Percentiles rank a stretch among this genome's conserved stretches.
These are phyloP conservation scores for Amphimedon queenslandica DNA, from an alignment of 37 sponge, comb jelly and placozoan species.

Conservation along the genomic window DNA sequence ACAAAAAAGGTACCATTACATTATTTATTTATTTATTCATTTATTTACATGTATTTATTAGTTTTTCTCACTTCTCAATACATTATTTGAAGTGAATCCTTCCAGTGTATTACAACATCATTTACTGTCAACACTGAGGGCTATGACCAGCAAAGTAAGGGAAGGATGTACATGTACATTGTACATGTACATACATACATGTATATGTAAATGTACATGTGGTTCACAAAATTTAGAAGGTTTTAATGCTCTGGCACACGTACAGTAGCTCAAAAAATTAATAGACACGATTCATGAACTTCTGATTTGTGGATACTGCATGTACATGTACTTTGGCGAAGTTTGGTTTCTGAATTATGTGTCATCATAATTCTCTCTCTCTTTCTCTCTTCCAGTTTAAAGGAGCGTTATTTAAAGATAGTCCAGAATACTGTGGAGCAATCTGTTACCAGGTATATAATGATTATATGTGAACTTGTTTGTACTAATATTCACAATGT, in stretches of 20 bases:
- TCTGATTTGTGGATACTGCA: too few species aligned
- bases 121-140: not conserved
- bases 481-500: not conserved
- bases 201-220: too few species aligned
- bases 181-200: too few species aligned
- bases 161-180: too few species aligned
- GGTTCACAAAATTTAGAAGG: too few species aligned
- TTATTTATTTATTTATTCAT: not conserved
- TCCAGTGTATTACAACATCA: not conserved
- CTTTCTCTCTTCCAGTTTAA: conserved; percentile 48
- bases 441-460: conserved; percentile 85
- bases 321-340: too few species aligned
- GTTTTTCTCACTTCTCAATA: not conserved
- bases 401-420: conserved; percentile 69
- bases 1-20: not conserved
- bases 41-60: not conserved
- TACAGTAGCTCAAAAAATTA: too few species aligned
- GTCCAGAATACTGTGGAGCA: conserved; percentile 60
- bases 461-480: not conserved
- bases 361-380: not conserved
- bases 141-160: too few species aligned
- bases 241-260: too few species aligned
- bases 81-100: not conserved
- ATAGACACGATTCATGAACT: too few species aligned
- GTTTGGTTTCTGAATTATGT: too few species aligned